Evolutionary conservation across 1,140 invertebrate genomes (phyloP).

Genomic region (Drosophila lacteicornis): DNA sequence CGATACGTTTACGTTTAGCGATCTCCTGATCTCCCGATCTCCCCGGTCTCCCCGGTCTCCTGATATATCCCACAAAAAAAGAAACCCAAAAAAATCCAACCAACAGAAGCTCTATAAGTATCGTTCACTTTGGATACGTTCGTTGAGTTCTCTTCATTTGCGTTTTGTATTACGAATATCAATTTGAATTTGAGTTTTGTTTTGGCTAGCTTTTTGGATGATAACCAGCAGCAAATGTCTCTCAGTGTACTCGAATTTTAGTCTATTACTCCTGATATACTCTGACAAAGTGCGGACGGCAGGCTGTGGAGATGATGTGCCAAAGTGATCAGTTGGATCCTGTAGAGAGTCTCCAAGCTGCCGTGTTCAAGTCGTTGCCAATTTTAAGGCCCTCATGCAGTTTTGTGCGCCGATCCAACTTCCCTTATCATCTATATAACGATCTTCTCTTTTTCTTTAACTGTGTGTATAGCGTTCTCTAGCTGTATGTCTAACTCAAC

Average conservation of each 20-base stretch:
- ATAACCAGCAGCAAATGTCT: conserved; percentile 62
- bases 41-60: conserved; percentile 1
- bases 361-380: conserved; percentile 77
- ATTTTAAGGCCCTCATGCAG: conserved; percentile 76
- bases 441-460: background rate
- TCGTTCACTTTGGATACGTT: conserved; percentile 38
- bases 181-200: conserved; percentile 60
- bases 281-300: conserved; percentile 76
- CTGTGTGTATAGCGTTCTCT: background rate
- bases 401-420: conserved; percentile 46
- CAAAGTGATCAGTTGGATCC: conserved; percentile 41
- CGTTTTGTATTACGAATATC: conserved; percentile 47
- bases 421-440: no score
- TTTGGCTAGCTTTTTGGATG: conserved; percentile 67
- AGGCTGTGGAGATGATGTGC: conserved; percentile 9
- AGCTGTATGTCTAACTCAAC: background rate
- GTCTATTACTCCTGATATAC: conserved; percentile 85
- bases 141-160: conserved; percentile 43
- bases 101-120: conserved; percentile 38
- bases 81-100: background rate
- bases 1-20: conserved; percentile 22
- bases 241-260: conserved; percentile 84
- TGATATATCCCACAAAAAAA: conserved; percentile 1
- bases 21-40: conserved; percentile 24
- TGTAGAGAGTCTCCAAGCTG: conserved; percentile 42